These are phyloP conservation scores for Dendropsophus ebraccatus DNA, from an alignment of 2,113 vertebrate genomes.

Conservation along the genomic window DNA sequence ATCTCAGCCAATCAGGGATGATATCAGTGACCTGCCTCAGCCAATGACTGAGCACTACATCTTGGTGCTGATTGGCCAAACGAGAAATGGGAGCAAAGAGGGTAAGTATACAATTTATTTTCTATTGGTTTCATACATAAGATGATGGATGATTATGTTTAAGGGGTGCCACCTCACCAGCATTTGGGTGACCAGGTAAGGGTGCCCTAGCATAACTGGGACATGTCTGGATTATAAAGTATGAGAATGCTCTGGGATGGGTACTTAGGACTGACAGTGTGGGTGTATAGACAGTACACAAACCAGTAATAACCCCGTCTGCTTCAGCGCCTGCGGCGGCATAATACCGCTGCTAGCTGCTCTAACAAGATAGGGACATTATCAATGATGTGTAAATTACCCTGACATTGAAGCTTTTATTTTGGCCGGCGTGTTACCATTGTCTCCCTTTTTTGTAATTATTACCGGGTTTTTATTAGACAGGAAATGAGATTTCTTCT, in stretches of 20 bases:
- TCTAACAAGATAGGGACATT: conserved; percentile 16
- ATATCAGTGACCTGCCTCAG: too few relatives aligned
- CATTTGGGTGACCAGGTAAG: too few relatives aligned
- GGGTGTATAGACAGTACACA: not conserved
- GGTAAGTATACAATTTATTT: too few relatives aligned
- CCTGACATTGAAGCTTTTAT: not conserved
- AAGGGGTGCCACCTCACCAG: too few relatives aligned
- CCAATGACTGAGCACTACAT: too few relatives aligned
- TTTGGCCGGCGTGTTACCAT: not conserved
- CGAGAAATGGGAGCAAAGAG: too few relatives aligned
- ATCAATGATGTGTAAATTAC: conserved; percentile 30
- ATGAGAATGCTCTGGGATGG: not conserved
- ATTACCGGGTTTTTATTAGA: conserved; percentile 10
- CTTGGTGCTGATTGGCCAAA: too few relatives aligned
- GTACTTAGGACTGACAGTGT: not conserved
- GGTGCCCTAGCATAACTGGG: too few relatives aligned
- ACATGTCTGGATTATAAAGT: too few relatives aligned
- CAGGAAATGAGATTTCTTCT: conserved; percentile 36
- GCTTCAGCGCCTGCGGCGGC: not conserved
- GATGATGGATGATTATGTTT: too few relatives aligned
- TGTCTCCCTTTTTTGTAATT: conserved; percentile 21
- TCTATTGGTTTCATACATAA: too few relatives aligned
- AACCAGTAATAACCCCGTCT: not conserved
- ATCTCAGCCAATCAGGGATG: too few relatives aligned
- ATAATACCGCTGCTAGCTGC: not conserved